Base-by-base conservation (phyloP, 2,797 vertebrate genomes). In the Dromococcyx pavoninus region DNA sequence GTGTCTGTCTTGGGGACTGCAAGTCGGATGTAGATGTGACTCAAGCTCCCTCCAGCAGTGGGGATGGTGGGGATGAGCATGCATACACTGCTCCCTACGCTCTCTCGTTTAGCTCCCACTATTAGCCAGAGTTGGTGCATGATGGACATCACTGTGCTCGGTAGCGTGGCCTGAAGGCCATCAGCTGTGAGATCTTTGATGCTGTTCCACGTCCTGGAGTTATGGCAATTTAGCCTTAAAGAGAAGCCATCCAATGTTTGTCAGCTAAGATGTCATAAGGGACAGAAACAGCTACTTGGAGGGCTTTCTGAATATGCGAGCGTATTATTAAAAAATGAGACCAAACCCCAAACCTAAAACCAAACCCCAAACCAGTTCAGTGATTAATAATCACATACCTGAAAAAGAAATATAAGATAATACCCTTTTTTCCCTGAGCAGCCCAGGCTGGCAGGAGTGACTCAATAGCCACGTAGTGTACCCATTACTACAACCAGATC, bases 401-500 rank as follows among this genome's bases (percentile, higher is more conserved):
- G 71, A 51, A 51, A 86, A 82, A 74, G 11, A 77, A 62, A 71
- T 21, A 43, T 19, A n/a, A n/a, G n/a, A n/a, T n/a, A 78, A 53
- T 48, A 15, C 2, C 1, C n/a, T 41, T n/a, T n/a, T 88, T 91
- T 11, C 13, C 16, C 69, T 51, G 9, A 43, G 41, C n/a, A 80
- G 64, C 46, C 54, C 51, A 43, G 13, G 61, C 53, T 56, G 44
- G 4, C 32, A 41, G 84, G 51, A 91, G 57, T 24, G 23, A 28
- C 78, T 65, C 3, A 7, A 62, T 43, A 69, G 61, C 86, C 57
- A 21, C 46, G 25, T 11, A 46, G 27, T 46, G 30, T 33, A 53
- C 51, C 88, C 61, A 89, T 91, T 84, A 14, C 50, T 32, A 11
- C 61, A 76, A 28, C 53, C 70, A 93, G 61, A 50, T 32, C 39